These are phyloP conservation scores for Hemiscyllium ocellatum DNA, from an alignment of 2,113 vertebrate genomes.

Conservation along the genomic window DNA sequence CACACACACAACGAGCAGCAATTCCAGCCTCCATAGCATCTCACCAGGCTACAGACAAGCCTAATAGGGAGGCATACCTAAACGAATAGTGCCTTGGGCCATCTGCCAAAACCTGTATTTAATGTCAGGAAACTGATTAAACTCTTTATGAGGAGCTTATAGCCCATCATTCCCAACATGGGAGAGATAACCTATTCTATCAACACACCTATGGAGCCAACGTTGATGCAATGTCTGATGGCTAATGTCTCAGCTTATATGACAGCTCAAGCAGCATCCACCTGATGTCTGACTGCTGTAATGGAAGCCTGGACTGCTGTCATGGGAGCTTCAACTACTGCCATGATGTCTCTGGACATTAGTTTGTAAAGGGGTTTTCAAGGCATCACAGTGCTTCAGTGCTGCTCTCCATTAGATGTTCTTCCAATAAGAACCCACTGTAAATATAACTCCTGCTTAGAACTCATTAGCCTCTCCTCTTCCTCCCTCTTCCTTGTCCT, in stretches of 20 bases:
- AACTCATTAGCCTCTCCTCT: not conserved
- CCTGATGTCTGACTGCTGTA: not conserved
- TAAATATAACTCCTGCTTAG: not conserved
- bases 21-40: no score
- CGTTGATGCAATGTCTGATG: not conserved
- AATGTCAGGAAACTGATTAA: not conserved
- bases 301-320: no score
- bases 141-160: not conserved
- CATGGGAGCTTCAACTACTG: not conserved
- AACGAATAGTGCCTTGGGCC: not conserved
- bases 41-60: not conserved
- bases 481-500: not conserved
- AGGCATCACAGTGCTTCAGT: not conserved
- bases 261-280: not conserved
- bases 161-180: not conserved
- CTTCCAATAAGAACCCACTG: not conserved
- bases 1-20: no score
- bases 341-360: not conserved
- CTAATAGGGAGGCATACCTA: not conserved
- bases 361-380: not conserved
- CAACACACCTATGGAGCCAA: not conserved
- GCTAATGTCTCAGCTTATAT: not conserved
- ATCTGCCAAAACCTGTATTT: not conserved
- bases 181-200: not conserved
- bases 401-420: not conserved